Evolutionary conservation across 2,888 invertebrate species (phyloP).

Genomic region (Ophioninae sp.): DNA sequence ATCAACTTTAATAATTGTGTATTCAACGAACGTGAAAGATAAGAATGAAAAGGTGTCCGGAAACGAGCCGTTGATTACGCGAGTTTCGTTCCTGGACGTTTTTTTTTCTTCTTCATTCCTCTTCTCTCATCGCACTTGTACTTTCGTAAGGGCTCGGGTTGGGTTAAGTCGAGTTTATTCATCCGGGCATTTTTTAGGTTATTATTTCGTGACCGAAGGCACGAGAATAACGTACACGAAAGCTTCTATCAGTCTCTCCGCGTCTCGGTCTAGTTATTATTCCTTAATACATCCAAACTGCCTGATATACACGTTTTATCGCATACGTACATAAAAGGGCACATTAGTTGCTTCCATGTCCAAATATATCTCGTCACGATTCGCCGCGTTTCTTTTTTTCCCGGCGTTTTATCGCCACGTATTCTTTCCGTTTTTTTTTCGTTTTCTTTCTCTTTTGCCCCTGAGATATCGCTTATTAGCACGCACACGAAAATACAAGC

Average conservation of each 20-base stretch:
- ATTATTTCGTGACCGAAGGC: background rate
- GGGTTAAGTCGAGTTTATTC: background rate
- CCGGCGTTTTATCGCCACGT: background rate
- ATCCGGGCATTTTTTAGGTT: background rate
- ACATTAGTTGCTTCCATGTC: conserved; percentile 20
- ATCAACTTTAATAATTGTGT: conserved; percentile 67
- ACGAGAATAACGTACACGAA: background rate
- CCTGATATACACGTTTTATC: background rate
- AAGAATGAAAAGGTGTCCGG: conserved; percentile 68
- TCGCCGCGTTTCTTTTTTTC: conserved; percentile 4
- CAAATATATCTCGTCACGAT: conserved; percentile 50
- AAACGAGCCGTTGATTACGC: conserved; percentile 65
- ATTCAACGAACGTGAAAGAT: conserved; percentile 67
- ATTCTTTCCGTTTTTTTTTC: background rate
- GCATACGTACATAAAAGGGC: background rate
- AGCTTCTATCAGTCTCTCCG: conserved; percentile 32
- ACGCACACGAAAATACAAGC: conserved; percentile 9
- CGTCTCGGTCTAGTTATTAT: conserved; percentile 46
- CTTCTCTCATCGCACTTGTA: conserved; percentile 11
- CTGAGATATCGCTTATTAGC: conserved; percentile 21
- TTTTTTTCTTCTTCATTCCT: conserved; percentile 26
- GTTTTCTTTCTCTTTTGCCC: conserved; percentile 2
- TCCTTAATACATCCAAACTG: conserved; percentile 42
- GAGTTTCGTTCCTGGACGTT: conserved; percentile 54
- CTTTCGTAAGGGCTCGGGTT: background rate